Base-by-base conservation (phyloP, 2,113 vertebrate genomes). In the Orcinus orca region DNA sequence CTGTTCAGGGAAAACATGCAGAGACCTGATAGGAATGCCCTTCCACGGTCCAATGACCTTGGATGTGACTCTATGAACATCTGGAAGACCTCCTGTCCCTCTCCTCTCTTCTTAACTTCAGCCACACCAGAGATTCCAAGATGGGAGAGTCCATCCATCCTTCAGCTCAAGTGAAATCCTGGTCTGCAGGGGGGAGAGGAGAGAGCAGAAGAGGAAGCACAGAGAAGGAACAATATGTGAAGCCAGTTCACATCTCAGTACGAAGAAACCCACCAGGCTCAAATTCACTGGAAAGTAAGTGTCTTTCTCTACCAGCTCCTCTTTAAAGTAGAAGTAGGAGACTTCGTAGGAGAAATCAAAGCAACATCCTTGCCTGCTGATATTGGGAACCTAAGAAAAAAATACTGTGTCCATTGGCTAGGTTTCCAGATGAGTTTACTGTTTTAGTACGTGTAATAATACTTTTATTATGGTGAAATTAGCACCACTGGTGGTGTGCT, bases 101-200 rank as follows among this genome's bases (percentile, higher is more conserved):
- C 55, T 41, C 47, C 14, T 9, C 13, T 80, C 31, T 55, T 47
- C 38, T 29, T 36, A 33, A 23, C 2, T 71, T 76, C 65, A 71
- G 33, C 18, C 41, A 53, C 20, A 41, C 9, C 10, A 88, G 44
- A 50, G 47, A n/a, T 20, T 58, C 13, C 26, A 63, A 26, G 8
- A 74, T 79, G n/a, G 73, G 14, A 67, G 7, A 23, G 20, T 63
- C 6, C 2, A 8, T 58, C 4, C 4, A 20, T 67, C 31, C 31
- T 93, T 84, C 70, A 53, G 68, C 14, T 94, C 41, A 80, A 83
- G 76, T 33, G 88, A 74, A 68, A 77, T 44, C 18, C 79, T 53
- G 44, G 50, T 80, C 38, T 92, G 18, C 31, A n/a, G 25, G 0
- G 44, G 10, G 31, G 6, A 44, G 7, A 31, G 18, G 1, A 62